phyloP scores from a whole-genome alignment of 2,888 invertebrate species.

The Hyposoter didymator region DNA sequence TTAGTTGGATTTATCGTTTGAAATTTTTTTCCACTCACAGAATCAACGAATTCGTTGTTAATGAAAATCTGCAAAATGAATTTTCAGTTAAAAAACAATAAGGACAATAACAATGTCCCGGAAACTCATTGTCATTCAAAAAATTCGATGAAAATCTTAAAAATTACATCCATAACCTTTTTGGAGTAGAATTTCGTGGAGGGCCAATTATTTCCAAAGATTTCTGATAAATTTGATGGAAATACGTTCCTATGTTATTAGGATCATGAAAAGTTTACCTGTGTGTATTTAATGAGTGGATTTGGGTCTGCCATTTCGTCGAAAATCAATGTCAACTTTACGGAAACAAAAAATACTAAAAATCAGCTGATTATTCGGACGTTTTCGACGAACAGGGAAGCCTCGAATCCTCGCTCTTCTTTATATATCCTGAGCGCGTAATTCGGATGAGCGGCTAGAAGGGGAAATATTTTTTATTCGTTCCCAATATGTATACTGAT shows the following conservation, averaged over 20 bases:
- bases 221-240: background rate
- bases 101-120: background rate
- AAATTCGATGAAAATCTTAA: background rate
- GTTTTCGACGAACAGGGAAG: constrained; percentile 25
- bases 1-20: constrained; percentile 93
- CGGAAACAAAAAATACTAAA: background rate
- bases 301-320: constrained; percentile 72
- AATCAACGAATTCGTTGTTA: constrained; percentile 92
- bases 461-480: constrained; percentile 25
- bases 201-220: background rate
- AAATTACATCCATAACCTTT: background rate
- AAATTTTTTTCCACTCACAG: constrained; percentile 94
- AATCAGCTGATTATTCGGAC: constrained; percentile 3
- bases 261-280: constrained; percentile 66
- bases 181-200: background rate
- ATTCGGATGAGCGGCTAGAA: constrained; percentile 9
- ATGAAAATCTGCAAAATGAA: constrained; percentile 89
- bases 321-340: constrained; percentile 9
- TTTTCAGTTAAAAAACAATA: background rate
- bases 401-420: background rate
- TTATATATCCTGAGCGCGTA: constrained; percentile 47
- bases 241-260: background rate
- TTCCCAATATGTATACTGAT: constrained; percentile 28
- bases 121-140: background rate
- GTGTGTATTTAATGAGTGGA: constrained; percentile 73